A percentile compares a stretch with the other conserved stretches of the same genome.
Evolutionary conservation across 92 coral and sea anemone species (phyloP).

Genomic region (Zoanthus solanderi): DNA sequence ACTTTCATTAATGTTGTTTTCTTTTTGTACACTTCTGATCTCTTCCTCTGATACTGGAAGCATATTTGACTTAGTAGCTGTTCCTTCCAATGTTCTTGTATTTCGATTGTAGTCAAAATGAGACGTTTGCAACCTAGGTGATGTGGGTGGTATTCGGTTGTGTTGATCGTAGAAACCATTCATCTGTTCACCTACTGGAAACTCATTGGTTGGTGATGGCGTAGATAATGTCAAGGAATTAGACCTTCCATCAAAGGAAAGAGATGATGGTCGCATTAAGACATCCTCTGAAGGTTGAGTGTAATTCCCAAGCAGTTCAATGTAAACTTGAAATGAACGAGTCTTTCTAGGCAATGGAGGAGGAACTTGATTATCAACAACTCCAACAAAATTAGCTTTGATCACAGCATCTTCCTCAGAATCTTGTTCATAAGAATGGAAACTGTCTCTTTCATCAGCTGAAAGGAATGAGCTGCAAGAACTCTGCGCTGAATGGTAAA

Average conservation of each 20-base stretch:
- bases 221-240: slow-evolving; percentile 23
- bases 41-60: slow-evolving; percentile 78
- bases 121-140: slow-evolving; percentile 65
- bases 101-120: slow-evolving; percentile 80
- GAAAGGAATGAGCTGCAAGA: slow-evolving; percentile 80
- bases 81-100: slow-evolving; percentile 63
- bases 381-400: slow-evolving; percentile 78
- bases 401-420: slow-evolving; percentile 72
- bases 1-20: slow-evolving; percentile 72
- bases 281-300: slow-evolving; percentile 91
- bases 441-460: slow-evolving; percentile 77
- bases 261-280: slow-evolving; percentile 87
- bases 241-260: slow-evolving; percentile 29
- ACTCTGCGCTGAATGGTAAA: slow-evolving; percentile 75
- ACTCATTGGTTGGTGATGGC: slow-evolving; percentile 41
- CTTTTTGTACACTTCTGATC: slow-evolving; percentile 55
- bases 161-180: slow-evolving; percentile 28
- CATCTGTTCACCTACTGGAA: slow-evolving; percentile 38
- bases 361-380: slow-evolving; percentile 72
- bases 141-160: slow-evolving; percentile 50
- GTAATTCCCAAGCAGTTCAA: slow-evolving; percentile 87
- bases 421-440: slow-evolving; percentile 44
- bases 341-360: slow-evolving; percentile 63
- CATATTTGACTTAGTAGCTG: slow-evolving; percentile 74
- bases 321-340: slow-evolving; percentile 91